A percentile compares a stretch with the other conserved stretches of the same genome.
phyloP scores from a whole-genome alignment of 2,888 invertebrate genomes.

The Morpho achilles region DNA sequence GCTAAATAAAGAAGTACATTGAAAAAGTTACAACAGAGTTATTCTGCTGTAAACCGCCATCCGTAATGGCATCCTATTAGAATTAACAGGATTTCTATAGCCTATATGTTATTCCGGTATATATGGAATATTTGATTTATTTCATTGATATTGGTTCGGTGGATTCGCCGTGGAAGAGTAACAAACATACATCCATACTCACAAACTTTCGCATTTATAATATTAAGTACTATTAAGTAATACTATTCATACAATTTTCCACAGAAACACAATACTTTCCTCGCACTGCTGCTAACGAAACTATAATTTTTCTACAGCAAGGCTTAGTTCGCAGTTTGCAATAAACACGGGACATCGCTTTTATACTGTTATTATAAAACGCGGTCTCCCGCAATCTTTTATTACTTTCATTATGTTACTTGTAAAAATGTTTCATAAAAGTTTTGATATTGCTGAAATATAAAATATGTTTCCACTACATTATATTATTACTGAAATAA shows the following conservation, averaged over 20 bases:
- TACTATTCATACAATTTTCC: neutral
- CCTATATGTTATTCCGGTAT: too few species aligned
- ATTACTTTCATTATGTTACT: constrained; percentile 43
- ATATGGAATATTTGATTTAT: too few species aligned
- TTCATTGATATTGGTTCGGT: too few species aligned
- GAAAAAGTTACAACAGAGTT: too few species aligned
- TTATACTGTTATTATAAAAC: constrained; percentile 41
- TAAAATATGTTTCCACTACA: constrained; percentile 2
- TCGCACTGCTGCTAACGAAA: constrained; percentile 9
- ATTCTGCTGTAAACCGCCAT: too few species aligned
- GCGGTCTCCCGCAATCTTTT: constrained; percentile 35
- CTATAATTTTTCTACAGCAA: constrained; percentile 20
- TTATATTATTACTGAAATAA: neutral
- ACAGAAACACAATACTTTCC: constrained; percentile 2
- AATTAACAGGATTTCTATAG: too few species aligned
- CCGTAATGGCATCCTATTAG: too few species aligned
- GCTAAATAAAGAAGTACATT: too few species aligned
- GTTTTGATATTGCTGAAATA: constrained; percentile 10
- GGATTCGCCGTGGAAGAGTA: too few species aligned
- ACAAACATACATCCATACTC: too few species aligned
- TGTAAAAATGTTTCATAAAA: constrained; percentile 38
- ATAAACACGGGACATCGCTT: constrained; percentile 38
- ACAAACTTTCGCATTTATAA: too few species aligned
- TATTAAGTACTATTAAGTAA: neutral
- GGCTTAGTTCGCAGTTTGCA: constrained; percentile 25